Conservation (phyloP, 2,888 invertebrate genomes). For the Luperina nickerlii region DNA sequence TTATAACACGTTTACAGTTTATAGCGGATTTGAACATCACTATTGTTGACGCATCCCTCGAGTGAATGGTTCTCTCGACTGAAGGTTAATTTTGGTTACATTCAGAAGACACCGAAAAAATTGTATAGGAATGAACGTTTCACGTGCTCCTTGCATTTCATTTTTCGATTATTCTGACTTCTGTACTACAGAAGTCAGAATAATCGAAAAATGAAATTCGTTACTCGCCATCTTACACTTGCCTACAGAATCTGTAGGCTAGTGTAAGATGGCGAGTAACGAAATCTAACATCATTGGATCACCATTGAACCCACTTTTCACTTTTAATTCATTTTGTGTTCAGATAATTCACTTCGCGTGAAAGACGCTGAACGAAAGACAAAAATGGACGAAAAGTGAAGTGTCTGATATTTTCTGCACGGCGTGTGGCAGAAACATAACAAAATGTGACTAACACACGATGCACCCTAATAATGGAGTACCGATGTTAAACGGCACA, state of each 20-base stretch:
- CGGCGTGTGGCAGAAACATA: background rate
- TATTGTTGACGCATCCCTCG: background rate
- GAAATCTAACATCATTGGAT: background rate
- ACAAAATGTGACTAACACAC: background rate
- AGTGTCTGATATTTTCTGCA: background rate
- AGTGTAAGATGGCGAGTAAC: background rate
- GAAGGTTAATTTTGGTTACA: background rate
- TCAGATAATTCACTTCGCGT: background rate
- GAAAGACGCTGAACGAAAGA: background rate
- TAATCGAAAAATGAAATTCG: too few relatives aligned
- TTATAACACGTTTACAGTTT: too few relatives aligned
- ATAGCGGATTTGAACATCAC: too few relatives aligned
- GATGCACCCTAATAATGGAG: background rate
- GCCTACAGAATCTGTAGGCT: too few relatives aligned
- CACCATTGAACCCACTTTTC: background rate
- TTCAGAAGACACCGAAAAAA: background rate
- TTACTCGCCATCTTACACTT: too few relatives aligned
- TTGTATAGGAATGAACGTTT: background rate
- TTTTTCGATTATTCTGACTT: too few relatives aligned
- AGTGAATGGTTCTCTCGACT: background rate
- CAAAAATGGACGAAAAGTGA: background rate
- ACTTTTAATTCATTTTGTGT: background rate
- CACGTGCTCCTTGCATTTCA: background rate
- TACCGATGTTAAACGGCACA: slow-evolving; percentile 14
- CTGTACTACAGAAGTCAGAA: too few relatives aligned